These are phyloP conservation scores for Palaemon carinicauda DNA, from an alignment of 1,140 invertebrate genomes.

Conservation along the genomic window DNA sequence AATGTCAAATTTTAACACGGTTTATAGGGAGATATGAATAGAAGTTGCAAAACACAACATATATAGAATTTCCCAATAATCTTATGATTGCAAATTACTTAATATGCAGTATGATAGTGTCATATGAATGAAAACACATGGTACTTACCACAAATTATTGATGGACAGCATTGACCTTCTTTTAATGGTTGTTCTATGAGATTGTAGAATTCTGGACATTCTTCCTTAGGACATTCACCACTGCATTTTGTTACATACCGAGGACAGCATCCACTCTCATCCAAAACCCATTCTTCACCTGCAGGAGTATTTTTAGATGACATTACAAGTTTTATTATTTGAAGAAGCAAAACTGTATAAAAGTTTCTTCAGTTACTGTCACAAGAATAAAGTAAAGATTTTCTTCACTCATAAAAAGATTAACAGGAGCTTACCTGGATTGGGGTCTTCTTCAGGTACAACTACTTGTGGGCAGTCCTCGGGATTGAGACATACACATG, in stretches of 20 bases:
- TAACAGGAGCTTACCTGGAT: conserved; percentile 24
- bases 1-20: too few species aligned
- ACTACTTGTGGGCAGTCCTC: conserved; percentile 70
- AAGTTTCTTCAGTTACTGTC: too few species aligned
- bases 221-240: conserved; percentile 67
- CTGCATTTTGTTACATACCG: conserved; percentile 71
- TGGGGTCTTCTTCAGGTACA: conserved; percentile 40
- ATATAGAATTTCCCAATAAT: too few species aligned
- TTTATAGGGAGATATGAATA: too few species aligned
- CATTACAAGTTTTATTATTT: too few species aligned
- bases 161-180: conserved; percentile 72
- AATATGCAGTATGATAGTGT: too few species aligned
- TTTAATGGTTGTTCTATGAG: conserved; percentile 64
- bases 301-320: conserved; percentile 59
- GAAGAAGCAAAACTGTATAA: too few species aligned
- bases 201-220: conserved; percentile 72
- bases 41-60: too few species aligned
- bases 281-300: conserved; percentile 71
- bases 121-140: not conserved
- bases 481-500: conserved; percentile 70
- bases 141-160: conserved; percentile 73
- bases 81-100: too few species aligned
- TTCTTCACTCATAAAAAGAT: too few species aligned
- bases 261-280: conserved; percentile 77
- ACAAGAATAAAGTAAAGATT: too few species aligned